Evolutionary conservation across 2,797 vertebrate genomes (phyloP).

Genomic region (Spheniscus humboldti): DNA sequence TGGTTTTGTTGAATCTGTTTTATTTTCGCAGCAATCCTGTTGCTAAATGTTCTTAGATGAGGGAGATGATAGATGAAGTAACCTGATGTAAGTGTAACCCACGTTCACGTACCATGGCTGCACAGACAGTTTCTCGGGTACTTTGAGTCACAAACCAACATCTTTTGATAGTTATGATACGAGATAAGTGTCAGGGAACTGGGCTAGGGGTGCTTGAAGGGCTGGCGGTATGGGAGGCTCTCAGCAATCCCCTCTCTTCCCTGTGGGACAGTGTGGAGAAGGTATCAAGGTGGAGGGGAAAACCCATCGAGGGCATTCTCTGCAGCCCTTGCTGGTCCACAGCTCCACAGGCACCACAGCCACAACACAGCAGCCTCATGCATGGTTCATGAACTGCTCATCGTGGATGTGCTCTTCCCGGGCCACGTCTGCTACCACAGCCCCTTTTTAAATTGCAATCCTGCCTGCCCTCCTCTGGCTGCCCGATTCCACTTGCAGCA

Average conservation of each 20-base stretch:
- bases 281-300: background rate
- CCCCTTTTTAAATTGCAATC: accelerated
- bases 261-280: accelerated
- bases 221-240: accelerated
- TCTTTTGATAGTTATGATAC: background rate
- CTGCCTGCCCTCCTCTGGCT: background rate
- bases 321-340: background rate
- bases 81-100: background rate
- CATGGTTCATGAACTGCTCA: accelerated
- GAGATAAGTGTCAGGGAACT: background rate
- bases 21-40: background rate
- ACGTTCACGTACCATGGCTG: accelerated
- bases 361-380: background rate
- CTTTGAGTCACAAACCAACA: background rate
- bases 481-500: background rate
- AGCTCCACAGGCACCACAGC: background rate
- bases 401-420: background rate
- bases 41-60: background rate
- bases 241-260: background rate
- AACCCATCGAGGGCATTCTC: accelerated
- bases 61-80: background rate
- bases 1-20: background rate
- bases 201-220: background rate
- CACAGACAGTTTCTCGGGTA: background rate
- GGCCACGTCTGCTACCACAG: background rate